Percentiles rank a stretch among this genome's conserved stretches.
These are phyloP conservation scores for Lutraria rhynchaena DNA, from an alignment of 1,140 invertebrate species.

Conservation along the genomic window DNA sequence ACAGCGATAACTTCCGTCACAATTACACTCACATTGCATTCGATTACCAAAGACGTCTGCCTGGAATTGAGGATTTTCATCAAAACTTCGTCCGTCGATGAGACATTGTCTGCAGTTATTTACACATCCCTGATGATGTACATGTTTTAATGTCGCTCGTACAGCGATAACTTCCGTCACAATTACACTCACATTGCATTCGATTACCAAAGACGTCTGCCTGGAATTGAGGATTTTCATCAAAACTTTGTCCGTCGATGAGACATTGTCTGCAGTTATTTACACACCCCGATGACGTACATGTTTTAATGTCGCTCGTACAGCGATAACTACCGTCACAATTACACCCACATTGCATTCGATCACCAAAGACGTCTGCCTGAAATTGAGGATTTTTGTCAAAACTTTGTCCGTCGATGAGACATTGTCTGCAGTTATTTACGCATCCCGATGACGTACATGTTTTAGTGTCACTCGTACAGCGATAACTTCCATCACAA, in stretches of 20 bases:
- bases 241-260: not conserved
- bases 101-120: constrained; percentile 10
- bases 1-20: constrained; percentile 29
- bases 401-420: not conserved
- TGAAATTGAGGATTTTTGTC: not conserved
- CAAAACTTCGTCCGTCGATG: not conserved
- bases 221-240: not conserved
- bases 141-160: not conserved
- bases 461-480: not conserved
- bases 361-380: not conserved
- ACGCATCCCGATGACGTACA: constrained; percentile 29
- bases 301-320: not conserved
- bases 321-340: constrained; percentile 38
- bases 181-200: constrained; percentile 13
- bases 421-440: not conserved
- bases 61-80: not conserved
- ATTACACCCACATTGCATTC: constrained; percentile 10
- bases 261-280: constrained; percentile 14
- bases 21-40: constrained; percentile 28
- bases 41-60: not conserved
- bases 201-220: not conserved
- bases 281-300: not conserved
- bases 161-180: constrained; percentile 15
- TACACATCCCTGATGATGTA: not conserved
- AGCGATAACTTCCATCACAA: constrained; percentile 15